Base-by-base conservation (phyloP, 2,888 invertebrate species). In the Xylota sylvarum region DNA sequence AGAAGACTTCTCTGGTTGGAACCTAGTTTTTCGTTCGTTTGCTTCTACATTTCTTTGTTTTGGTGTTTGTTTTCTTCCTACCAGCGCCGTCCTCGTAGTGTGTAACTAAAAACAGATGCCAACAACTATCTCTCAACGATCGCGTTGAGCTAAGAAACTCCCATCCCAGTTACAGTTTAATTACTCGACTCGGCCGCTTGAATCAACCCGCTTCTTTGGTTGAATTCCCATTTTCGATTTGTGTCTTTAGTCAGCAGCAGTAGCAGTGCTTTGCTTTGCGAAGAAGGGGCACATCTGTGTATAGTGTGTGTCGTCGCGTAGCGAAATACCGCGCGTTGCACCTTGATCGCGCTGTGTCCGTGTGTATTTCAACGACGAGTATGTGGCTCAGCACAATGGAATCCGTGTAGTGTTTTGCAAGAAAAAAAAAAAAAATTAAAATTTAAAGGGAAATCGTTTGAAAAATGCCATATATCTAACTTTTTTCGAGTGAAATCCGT, bases 401-500 rank as follows among this genome's bases (percentile, higher is more conserved):
- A 77, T 77, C 48, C 62, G 80, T 70, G 67, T 83, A 55, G 67
- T 67, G 46, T 83, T 62, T 83, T 79, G 62, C 73, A 76, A 79
- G 19, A 60, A 65, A 56, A 78, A 67, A 46, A 27, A 35, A 14
- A 64, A 58, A 62, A 35, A 60, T n/a, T n/a, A 58, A 3, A 50
- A 50, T 19, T 70, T n/a, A 60, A 30, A 74, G 74, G 80, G 64
- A 84, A 84, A 84, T 80, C 80, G 62, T 23, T 70, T 64, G 48
- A 62, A 74, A 84, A 80, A 74, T 69, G 48, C 69, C 80, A 70
- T 74, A 17, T 48, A 50, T 74, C 7, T 55, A 32, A 58, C 37
- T 80, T 80, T 35, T 40, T 67, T 64, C 74, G 48, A 80, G 84
- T 84, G 84, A 80, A 84, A 74, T 84, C 74, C 30, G 79, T 52